Base-by-base conservation (phyloP, 2,797 vertebrate species). In the Diceros bicornis region DNA sequence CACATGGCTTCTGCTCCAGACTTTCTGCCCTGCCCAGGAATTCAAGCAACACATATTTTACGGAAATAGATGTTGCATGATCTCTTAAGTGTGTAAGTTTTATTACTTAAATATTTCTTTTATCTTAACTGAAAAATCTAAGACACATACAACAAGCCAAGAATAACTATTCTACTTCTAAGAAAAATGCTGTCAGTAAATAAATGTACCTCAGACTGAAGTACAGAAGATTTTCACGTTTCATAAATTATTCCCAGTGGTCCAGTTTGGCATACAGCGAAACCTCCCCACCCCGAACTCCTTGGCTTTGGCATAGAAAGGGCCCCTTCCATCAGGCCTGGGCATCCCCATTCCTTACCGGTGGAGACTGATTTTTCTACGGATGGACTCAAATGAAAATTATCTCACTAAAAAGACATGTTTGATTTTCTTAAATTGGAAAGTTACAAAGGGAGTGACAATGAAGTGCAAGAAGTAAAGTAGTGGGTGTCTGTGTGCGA, bases 41-140 rank as follows among this genome's bases (percentile, higher is more conserved):
- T 79, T 92, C 47, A 92, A 78, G 94, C 86, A 95, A 96, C 96
- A 96, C 71, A 23, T 94, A 84, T 84, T 96, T 97, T 89, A 85
- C 20, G 82, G 50, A 94, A 97, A 97, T 97, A 84, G 61, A 91
- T 93, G 85, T 82, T 91, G 88, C 78, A 69, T 85, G 84, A 88
- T 95, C 37, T 96, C 94, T 89, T 82, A 94, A 92, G 29, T 92
- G 17, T 89, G 14, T 89, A 64, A 47, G 88, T 91, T 97, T 97
- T 96, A 96, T 95, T 96, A 96, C 44, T 85, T 91, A 89, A 94
- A 71, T 94, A 64, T 77, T n/a, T 91, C 34, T 86, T 79, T 84
- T 82, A 34, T 87, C 47, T 96, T 93, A 96, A 97, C 79, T 94
- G 87, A 96, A 95, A 96, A 96, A 71, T 81, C 75, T 83, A 68